Base-by-base conservation (phyloP, 2,888 invertebrate genomes). In the Philopedon plagiatum region DNA sequence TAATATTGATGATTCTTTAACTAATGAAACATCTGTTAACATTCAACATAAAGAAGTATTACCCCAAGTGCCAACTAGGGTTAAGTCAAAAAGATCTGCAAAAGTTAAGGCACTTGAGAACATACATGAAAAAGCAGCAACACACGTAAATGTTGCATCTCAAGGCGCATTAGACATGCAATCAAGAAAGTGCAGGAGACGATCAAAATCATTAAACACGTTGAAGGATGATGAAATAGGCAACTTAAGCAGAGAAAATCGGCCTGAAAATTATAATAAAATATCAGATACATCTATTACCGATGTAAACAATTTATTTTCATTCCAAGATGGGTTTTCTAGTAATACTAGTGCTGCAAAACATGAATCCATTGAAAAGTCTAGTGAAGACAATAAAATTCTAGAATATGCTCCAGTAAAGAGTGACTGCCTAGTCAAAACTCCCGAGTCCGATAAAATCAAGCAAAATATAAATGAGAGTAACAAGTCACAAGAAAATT, bases 41-140 rank as follows among this genome's bases (percentile, higher is more conserved):
- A 1, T 54, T 1, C 1, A 54, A 29, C 29, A 13, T 2, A 2
- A 2, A 7, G 51, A 29, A 3, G 5, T 44, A 15, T 29, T 11
- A 19, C n/a, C 5, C 0, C 46, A 18, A 15, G 19, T 46, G 5
- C 8, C 23, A 23, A 70, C 46, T 39, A 70, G 70, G 21, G 72
- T 64, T 39, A 76, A 66, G 37, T 71, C 73, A 19, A 72, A 65
- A 49, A 77, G 80, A 65, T 78, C 63, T 32, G 79, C 80, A 0
- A 81, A 81, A 77, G 71, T 76, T 3, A 81, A 80, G 76, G 80
- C 80, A 9, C 58, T 80, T 32, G 80, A 81, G 63, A 74, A 76
- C 63, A 80, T 81, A 5, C 78, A 79, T 23, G 81, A 79, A 70
- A 79, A 79, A 56, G 80, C 77, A 5, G 56, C 78, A 15, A 73